A percentile compares a stretch with the other conserved stretches of the same genome.
phyloP scores from a whole-genome alignment of 2,113 vertebrate genomes.

The Leucoraja erinaceus region DNA sequence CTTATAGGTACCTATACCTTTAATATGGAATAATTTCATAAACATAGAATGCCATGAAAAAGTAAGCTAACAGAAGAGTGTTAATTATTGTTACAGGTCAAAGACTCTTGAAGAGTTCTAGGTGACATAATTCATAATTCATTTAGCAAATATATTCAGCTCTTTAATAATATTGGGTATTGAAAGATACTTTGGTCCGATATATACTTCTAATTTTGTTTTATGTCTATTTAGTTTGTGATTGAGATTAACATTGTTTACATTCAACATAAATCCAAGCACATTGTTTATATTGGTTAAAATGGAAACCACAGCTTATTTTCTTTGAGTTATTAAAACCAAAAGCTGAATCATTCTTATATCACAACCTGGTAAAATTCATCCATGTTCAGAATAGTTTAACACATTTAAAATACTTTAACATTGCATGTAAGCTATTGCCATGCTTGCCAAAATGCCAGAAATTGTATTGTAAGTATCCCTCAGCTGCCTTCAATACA shows the following conservation, averaged over 20 bases:
- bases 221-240: neutral
- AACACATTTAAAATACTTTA: neutral
- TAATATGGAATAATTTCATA: neutral
- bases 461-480: no score
- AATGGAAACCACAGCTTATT: neutral
- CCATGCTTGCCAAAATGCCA: no score
- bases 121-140: neutral
- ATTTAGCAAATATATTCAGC: neutral
- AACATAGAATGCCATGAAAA: neutral
- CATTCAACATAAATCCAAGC: neutral
- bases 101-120: neutral
- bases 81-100: constrained; percentile 2
- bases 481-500: no score
- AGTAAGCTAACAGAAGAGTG: neutral
- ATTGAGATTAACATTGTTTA: neutral
- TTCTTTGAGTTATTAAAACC: neutral
- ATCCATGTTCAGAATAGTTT: neutral
- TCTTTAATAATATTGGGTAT: neutral
- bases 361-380: neutral
- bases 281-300: neutral
- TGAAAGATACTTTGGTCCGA: neutral
- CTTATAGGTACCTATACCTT: neutral
- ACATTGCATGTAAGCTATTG: no score
- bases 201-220: neutral
- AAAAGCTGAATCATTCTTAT: neutral